Base-by-base conservation (phyloP, 2,888 invertebrate genomes). In the Amblyteles armatorius region DNA sequence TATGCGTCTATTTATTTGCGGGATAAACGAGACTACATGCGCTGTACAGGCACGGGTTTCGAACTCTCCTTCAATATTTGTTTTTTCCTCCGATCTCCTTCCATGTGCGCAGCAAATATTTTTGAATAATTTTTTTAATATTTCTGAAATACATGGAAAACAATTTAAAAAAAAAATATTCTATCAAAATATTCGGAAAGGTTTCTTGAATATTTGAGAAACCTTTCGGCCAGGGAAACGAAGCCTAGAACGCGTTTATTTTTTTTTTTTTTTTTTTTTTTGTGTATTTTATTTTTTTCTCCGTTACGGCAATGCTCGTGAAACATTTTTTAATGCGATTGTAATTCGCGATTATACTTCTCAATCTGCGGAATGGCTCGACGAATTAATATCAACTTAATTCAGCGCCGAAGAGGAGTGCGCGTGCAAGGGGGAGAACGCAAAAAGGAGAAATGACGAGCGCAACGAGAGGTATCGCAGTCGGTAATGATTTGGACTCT, bases 401-500 rank as follows among this genome's bases (percentile, higher is more conserved):
- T 4, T 48, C 44, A 3, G 9, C 19, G 48, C 44, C 29, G 11
- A 22, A 68, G 13, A 52, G 44, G 13, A 36, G 44, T 33, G 5
- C 68, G 0, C 29, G 13, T 29, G 16, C 33, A 13, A 29, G 33
- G 33, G 36, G 13, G 22, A 33, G 13, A 78, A 29, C 16, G 60
- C 5, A 63, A 60, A 16, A 40, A 22, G 36, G 40, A 55, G 67
- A 19, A 67, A 67, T 67, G 71, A 80, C 44, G 55, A 67, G 29
- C 44, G 52, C 11, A 77, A 22, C 50, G 76, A 71, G 57, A 55
- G 48, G 55, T 72, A 71, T 50, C 50, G 16, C 48, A 63, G 67
- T 73, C 79, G 63, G 83, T 83, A 80, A 83, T 80, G 83, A 82
- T 85, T 84, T 74, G 83, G 79, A 74, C 48, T 77, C 63, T 77